phyloP scores from a whole-genome alignment of 2,888 invertebrate species.

The Dryobota labecula region DNA sequence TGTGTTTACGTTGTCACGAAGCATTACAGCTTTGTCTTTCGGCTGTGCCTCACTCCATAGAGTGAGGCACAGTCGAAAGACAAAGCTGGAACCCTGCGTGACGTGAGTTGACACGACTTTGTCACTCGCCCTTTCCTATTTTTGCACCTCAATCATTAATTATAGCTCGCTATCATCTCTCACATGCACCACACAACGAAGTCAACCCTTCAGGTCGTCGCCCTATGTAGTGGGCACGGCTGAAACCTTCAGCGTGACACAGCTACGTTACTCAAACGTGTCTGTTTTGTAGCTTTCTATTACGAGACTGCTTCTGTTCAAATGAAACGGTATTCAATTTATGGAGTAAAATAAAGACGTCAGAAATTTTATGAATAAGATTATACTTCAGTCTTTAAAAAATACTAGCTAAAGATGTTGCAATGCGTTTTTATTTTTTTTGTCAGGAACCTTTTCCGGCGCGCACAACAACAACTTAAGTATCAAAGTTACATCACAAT shows the following conservation, averaged over 20 bases:
- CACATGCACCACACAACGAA: slow-evolving; percentile 55
- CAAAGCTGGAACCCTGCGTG: no score
- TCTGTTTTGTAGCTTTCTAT: slow-evolving; percentile 55
- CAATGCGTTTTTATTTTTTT: no score
- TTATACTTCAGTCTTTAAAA: background rate
- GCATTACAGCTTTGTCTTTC: no score
- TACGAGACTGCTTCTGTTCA: slow-evolving; percentile 26
- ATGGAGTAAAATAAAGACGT: background rate
- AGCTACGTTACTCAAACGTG: slow-evolving; percentile 66
- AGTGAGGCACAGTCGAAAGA: no score
- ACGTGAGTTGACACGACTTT: background rate
- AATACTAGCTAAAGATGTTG: no score
- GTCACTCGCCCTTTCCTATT: background rate
- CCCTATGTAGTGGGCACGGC: slow-evolving; percentile 85
- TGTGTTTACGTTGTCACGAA: no score
- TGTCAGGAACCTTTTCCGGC: no score
- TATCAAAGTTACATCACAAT: no score
- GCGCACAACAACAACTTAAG: no score
- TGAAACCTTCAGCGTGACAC: slow-evolving; percentile 84
- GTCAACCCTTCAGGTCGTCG: slow-evolving; percentile 84
- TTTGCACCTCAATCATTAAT: background rate
- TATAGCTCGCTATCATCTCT: slow-evolving; percentile 44
- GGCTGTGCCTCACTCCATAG: no score
- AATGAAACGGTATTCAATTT: slow-evolving; percentile 9
- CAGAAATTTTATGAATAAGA: background rate